Evolutionary conservation across 92 coral and sea anemone species (phyloP), one percentile per base, ranked within the genome.

Genomic region (Micromussa lordhowensis): DNA sequence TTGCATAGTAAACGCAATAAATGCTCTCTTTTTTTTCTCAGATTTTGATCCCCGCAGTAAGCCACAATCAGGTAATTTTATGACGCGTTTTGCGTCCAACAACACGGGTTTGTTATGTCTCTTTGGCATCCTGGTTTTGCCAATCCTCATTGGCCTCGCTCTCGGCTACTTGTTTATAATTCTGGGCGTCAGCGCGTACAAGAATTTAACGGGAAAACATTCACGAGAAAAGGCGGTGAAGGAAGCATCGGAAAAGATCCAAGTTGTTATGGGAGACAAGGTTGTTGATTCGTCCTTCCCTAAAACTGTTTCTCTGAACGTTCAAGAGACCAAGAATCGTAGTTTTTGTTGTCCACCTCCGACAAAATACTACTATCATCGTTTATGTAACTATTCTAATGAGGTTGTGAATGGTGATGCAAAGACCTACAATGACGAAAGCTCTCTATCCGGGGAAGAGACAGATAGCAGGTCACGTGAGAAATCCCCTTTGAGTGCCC

Each of bases 281-380:
- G 88, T 97, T 3, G 96, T 97, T 0, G 99, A 97, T 73, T 94
- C 98, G 26, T 95, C 99, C 1, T 96, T 96, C 78, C 98, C 98
- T 38, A 87, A 93, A 57, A 93, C 98, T 11, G 99, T 96, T 30
- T 88, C 96, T 28, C 40, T 97, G 75, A 96, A 95, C 59, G 98
- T 95, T 63, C 99, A 97, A 81, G 95, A 92, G 48, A 80, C 84
- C 21, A 94, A 90, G 61, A 70, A 77, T 21, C 89, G 91, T 16
- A 86, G 86, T 57, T 53, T 70, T 77, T 26, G 85, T 14, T 77
- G 81, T 17, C 35, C 73, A 30, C 26, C 85, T 48, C 92, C 79
- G 18, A 74, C 92, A 4, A 91, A 91, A 24, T 91, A 92, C 51
- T 94, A 95, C 75, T 92, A 95, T 78, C 95, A 92, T 75, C 78